phyloP scores from a whole-genome alignment of 2,113 vertebrate genomes.

The Catharus bicknelli region DNA sequence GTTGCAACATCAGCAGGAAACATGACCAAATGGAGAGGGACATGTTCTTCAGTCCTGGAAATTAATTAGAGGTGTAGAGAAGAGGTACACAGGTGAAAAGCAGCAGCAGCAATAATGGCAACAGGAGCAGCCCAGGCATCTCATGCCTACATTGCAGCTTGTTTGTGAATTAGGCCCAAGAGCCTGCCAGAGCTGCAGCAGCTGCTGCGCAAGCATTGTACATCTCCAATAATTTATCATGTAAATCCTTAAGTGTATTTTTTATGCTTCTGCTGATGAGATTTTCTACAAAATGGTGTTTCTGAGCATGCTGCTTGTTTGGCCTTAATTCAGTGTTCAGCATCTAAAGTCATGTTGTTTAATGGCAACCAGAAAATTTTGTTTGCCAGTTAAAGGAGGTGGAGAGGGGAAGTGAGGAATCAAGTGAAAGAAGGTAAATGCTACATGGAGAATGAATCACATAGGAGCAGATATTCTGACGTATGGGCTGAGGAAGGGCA shows the following conservation, averaged over 20 bases:
- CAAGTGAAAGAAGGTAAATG: neutral
- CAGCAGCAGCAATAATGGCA: neutral
- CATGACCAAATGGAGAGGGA: neutral
- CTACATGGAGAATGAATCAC: conserved; percentile 22
- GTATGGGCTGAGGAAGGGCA: conserved; percentile 3
- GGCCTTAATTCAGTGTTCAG: neutral
- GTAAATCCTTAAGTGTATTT: neutral
- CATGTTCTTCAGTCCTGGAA: neutral
- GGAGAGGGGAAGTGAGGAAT: neutral
- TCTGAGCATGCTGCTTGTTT: neutral
- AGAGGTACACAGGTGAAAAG: neutral
- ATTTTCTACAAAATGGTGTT: neutral
- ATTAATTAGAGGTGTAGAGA: neutral
- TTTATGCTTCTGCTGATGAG: neutral
- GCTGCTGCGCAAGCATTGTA: neutral
- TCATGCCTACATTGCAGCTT: neutral
- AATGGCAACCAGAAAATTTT: neutral
- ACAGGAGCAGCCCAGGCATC: neutral
- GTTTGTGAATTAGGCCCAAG: neutral
- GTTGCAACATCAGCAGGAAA: neutral
- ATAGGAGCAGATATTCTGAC: neutral
- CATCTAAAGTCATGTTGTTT: neutral
- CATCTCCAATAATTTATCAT: neutral
- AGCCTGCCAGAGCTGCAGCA: neutral
- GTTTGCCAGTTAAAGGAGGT: conserved; percentile 32